Percentiles rank a stretch among this genome's conserved stretches.
These are phyloP conservation scores for Equus przewalskii DNA, from an alignment of 2,113 vertebrate genomes.

Conservation along the genomic window DNA sequence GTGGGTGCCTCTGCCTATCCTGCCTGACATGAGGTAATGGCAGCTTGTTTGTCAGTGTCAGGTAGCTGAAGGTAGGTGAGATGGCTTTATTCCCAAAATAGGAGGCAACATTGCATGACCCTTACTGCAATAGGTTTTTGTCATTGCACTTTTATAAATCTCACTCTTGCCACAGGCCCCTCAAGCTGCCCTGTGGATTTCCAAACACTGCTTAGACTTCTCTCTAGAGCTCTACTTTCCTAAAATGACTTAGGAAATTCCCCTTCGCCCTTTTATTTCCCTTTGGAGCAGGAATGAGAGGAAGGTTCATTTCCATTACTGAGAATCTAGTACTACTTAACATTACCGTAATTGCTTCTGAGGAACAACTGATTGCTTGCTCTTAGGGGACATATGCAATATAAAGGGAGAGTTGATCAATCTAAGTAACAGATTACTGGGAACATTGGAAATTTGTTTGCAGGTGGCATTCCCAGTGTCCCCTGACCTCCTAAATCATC, in stretches of 20 bases:
- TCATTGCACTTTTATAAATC: background rate
- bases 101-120: background rate
- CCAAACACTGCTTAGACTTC: background rate
- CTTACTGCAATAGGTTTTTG: background rate
- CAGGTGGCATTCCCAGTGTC: background rate
- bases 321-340: background rate
- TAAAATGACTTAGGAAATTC: background rate
- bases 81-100: background rate
- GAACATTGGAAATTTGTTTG: background rate
- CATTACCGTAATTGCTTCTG: background rate
- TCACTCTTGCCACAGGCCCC: background rate
- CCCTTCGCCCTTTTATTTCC: background rate
- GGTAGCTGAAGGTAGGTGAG: background rate
- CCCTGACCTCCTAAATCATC: background rate
- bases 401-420: background rate
- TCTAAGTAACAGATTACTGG: background rate
- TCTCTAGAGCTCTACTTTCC: background rate
- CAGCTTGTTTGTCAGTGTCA: background rate
- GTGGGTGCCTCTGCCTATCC: too few relatives aligned
- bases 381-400: background rate
- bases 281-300: background rate
- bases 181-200: background rate
- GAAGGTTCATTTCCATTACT: background rate
- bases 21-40: background rate
- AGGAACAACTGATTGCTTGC: background rate